Percentiles rank a stretch among this genome's conserved stretches.
phyloP scores from a whole-genome alignment of 2,113 vertebrate genomes.

The Maccullochella peelii region DNA sequence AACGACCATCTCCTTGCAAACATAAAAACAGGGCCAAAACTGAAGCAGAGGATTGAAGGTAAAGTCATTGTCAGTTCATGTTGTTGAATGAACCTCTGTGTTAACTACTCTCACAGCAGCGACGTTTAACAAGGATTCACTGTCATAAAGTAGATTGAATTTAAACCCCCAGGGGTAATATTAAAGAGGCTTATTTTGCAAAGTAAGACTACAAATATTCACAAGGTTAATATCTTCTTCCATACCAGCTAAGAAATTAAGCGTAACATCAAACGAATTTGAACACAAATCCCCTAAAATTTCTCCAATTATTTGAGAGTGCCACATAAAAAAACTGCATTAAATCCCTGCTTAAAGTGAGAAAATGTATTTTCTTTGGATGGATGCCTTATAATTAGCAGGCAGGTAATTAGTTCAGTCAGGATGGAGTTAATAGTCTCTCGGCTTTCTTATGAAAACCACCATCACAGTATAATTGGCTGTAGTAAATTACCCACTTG shows the following conservation, averaged over 20 bases:
- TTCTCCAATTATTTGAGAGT: conserved; percentile 30
- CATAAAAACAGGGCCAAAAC: too few species aligned
- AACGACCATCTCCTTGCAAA: background rate
- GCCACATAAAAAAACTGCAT: background rate
- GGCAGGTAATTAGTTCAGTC: conserved; percentile 43
- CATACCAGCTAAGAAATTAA: conserved; percentile 56
- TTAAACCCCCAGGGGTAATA: conserved; percentile 35
- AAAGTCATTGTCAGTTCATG: background rate
- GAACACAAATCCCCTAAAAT: conserved; percentile 24
- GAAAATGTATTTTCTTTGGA: conserved; percentile 38
- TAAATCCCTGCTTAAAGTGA: conserved; percentile 45
- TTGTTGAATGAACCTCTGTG: conserved; percentile 5
- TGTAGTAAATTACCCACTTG: conserved; percentile 35
- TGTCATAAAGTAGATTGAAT: conserved; percentile 41
- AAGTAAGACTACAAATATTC: conserved; percentile 50
- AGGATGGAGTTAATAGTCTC: conserved; percentile 28
- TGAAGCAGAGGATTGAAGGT: too few species aligned
- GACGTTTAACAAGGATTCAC: conserved; percentile 34
- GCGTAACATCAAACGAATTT: conserved; percentile 47
- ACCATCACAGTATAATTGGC: conserved; percentile 17
- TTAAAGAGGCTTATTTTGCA: conserved; percentile 67
- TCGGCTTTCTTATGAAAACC: conserved; percentile 7
- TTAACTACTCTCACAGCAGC: conserved; percentile 14
- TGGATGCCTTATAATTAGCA: conserved; percentile 29
- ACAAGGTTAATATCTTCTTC: conserved; percentile 43